Percentiles rank a stretch among this genome's conserved stretches.
Conservation (phyloP, 1,140 invertebrate species). For the Contarinia nasturtii region DNA sequence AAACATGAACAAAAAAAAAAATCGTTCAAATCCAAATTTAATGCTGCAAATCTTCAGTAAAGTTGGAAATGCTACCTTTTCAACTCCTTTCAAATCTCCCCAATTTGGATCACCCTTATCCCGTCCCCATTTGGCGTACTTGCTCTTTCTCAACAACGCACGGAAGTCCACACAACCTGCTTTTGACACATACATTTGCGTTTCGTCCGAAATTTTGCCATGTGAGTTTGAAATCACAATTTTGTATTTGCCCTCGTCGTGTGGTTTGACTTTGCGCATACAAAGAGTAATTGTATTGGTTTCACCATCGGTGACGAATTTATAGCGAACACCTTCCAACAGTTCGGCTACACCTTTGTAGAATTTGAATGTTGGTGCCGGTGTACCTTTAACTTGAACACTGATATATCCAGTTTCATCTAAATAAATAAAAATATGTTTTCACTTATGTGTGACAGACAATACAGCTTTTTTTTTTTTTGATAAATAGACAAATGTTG, state of each 20-base stretch:
- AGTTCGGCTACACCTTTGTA: conserved; percentile 85
- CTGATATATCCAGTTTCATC: conserved; percentile 78
- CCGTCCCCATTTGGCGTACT: conserved; percentile 83
- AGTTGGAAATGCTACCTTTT: conserved; percentile 61
- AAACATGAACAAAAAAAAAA: conserved; percentile 3
- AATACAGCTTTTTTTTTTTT: background rate
- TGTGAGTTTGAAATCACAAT: conserved; percentile 80
- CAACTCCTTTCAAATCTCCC: conserved; percentile 81
- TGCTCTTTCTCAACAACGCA: conserved; percentile 90
- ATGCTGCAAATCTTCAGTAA: background rate
- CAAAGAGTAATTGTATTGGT: conserved; percentile 78
- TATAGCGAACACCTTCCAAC: conserved; percentile 80
- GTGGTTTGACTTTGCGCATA: conserved; percentile 87
- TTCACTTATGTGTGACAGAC: background rate
- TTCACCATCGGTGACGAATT: conserved; percentile 75
- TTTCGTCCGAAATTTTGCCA: conserved; percentile 85
- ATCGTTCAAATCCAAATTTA: conserved; percentile 1
- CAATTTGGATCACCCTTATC: conserved; percentile 79
- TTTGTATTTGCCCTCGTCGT: conserved; percentile 95
- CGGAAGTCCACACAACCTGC: conserved; percentile 96
- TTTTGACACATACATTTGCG: conserved; percentile 90
- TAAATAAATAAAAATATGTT: conserved; percentile 17
- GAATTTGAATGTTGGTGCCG: conserved; percentile 86
- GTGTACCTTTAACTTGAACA: conserved; percentile 76
- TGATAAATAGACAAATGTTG: background rate